Percentiles rank a stretch among this genome's conserved stretches.
phyloP scores from a whole-genome alignment of 2,113 vertebrate species.

The Lynx canadensis region DNA sequence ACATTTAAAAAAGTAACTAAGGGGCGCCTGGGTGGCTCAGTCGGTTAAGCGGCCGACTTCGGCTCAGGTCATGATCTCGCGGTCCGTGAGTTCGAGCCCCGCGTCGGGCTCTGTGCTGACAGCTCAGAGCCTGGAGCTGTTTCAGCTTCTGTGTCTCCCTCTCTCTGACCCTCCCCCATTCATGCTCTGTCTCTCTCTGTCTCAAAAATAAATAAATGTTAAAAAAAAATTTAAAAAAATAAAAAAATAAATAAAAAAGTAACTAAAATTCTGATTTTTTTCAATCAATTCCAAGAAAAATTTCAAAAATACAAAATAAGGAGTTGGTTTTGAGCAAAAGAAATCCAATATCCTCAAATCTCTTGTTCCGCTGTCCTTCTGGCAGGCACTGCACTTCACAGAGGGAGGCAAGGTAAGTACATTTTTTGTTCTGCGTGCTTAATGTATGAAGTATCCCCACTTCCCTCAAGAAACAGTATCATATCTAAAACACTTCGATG shows the following conservation, averaged over 20 bases:
- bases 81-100: too few species aligned
- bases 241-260: not conserved
- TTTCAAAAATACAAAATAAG: not conserved
- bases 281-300: not conserved
- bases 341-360: not conserved
- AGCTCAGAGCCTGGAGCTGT: too few species aligned
- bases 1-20: not conserved
- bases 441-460: conserved; percentile 42
- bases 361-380: not conserved
- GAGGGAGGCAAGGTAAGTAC: not conserved
- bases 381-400: not conserved
- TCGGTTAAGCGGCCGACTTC: too few species aligned
- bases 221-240: too few species aligned
- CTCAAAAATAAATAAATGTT: too few species aligned
- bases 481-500: conserved; percentile 8
- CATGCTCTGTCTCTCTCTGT: too few species aligned
- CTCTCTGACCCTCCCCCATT: too few species aligned
- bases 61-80: too few species aligned
- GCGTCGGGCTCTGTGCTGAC: too few species aligned
- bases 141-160: too few species aligned
- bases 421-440: conserved; percentile 44
- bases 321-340: not conserved
- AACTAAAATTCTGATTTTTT: not conserved
- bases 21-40: too few species aligned
- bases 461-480: not conserved